phyloP scores from a whole-genome alignment of 2,113 vertebrate species.

The Lophochroa leadbeateri region DNA sequence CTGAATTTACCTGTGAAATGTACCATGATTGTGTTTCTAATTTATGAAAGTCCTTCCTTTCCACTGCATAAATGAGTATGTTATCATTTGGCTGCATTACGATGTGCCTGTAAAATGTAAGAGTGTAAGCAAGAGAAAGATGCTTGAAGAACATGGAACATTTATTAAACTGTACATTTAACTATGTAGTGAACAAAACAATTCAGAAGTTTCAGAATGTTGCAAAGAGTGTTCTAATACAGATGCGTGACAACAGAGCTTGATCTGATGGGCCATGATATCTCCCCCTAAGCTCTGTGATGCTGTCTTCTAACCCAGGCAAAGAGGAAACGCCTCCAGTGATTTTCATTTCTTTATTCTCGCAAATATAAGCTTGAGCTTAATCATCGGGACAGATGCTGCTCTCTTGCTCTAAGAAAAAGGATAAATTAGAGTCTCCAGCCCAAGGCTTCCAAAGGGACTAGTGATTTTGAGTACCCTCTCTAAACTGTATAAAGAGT shows the following conservation, averaged over 20 bases:
- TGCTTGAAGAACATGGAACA: background rate
- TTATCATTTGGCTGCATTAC: background rate
- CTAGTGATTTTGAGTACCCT: background rate
- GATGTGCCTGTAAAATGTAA: background rate
- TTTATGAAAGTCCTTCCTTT: background rate
- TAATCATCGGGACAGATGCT: background rate
- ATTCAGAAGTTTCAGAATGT: background rate
- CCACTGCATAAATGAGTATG: background rate
- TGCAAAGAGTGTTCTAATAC: background rate
- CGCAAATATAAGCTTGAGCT: background rate
- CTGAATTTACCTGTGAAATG: conserved; percentile 28
- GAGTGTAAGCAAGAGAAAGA: background rate
- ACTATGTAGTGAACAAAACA: background rate
- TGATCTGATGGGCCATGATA: background rate
- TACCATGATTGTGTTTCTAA: background rate
- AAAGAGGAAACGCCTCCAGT: fast-evolving
- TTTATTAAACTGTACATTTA: background rate
- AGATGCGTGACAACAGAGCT: fast-evolving
- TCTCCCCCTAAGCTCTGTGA: background rate
- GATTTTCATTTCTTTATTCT: background rate
- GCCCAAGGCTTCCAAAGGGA: background rate
- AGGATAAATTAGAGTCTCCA: background rate
- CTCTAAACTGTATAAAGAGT: background rate
- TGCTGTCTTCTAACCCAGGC: background rate
- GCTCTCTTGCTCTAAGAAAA: background rate